These are phyloP conservation scores for Cossypha caffra DNA, from an alignment of 2,797 vertebrate species.

Conservation along the genomic window DNA sequence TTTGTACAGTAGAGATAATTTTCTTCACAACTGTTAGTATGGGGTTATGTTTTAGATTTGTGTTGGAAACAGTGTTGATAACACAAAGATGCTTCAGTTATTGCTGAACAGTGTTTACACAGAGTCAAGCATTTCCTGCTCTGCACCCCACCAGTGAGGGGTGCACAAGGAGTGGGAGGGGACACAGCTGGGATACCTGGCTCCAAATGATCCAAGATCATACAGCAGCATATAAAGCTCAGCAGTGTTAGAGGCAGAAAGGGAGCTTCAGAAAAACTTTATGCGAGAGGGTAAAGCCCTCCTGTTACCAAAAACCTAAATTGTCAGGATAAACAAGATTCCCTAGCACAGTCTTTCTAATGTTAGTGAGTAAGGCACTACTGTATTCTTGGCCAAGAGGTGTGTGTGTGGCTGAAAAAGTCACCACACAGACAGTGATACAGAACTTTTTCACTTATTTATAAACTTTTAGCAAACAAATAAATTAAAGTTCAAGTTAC, in stretches of 20 bases:
- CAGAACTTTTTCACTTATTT: neutral
- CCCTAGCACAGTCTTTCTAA: neutral
- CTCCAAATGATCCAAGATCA: neutral
- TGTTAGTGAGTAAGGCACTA: rapidly evolving
- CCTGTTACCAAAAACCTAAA: neutral
- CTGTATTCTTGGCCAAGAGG: neutral
- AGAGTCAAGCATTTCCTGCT: neutral
- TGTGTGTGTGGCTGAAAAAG: neutral
- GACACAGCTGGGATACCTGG: neutral
- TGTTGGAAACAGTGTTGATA: neutral
- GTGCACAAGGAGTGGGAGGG: neutral
- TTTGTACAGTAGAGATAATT: neutral
- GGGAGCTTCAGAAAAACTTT: neutral
- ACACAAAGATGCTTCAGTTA: neutral
- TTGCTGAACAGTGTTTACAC: neutral
- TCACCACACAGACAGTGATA: neutral
- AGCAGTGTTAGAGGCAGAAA: neutral
- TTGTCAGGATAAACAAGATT: neutral
- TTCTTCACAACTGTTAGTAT: neutral
- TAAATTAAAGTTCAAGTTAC: neutral
- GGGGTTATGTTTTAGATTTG: neutral
- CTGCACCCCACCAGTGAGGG: too few relatives aligned
- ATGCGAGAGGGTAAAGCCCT: neutral
- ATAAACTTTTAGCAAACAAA: neutral
- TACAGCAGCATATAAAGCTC: neutral